Percentiles rank a stretch among this genome's conserved stretches.
phyloP scores from a whole-genome alignment of 2,888 invertebrate species.

The Lucinisca nassula region DNA sequence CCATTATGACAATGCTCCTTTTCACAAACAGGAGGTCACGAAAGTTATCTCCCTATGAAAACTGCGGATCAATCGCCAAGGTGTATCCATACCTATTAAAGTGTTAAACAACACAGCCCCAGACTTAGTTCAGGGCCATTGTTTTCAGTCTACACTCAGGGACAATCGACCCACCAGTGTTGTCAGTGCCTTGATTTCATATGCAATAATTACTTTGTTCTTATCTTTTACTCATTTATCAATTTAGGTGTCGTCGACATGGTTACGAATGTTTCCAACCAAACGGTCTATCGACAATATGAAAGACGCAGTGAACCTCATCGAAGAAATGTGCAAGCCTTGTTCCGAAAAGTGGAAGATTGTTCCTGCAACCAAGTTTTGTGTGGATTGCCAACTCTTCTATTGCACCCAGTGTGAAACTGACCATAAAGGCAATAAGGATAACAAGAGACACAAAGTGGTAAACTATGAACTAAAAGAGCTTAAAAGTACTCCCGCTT shows the following conservation, averaged over 20 bases:
- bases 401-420: constrained; percentile 45
- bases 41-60: too few relatives aligned
- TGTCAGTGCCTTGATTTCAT: too few relatives aligned
- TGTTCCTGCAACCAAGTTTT: constrained; percentile 44
- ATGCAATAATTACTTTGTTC: too few relatives aligned
- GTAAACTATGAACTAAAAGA: constrained; percentile 61
- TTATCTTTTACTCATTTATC: not conserved
- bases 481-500: constrained; percentile 56
- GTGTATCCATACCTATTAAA: too few relatives aligned
- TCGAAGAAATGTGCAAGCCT: constrained; percentile 60
- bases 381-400: constrained; percentile 55
- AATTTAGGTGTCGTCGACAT: constrained; percentile 32
- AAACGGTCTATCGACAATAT: constrained; percentile 56
- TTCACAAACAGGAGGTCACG: too few relatives aligned
- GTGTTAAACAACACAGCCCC: too few relatives aligned
- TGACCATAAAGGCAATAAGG: constrained; percentile 26
- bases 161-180: too few relatives aligned
- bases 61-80: too few relatives aligned
- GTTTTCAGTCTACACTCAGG: too few relatives aligned
- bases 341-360: constrained; percentile 56
- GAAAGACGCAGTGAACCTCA: constrained; percentile 56
- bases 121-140: too few relatives aligned
- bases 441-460: constrained; percentile 31
- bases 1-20: too few relatives aligned
- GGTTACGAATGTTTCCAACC: constrained; percentile 61